Conservation (phyloP, 1,140 invertebrate species). For the Microvelia longipes region DNA sequence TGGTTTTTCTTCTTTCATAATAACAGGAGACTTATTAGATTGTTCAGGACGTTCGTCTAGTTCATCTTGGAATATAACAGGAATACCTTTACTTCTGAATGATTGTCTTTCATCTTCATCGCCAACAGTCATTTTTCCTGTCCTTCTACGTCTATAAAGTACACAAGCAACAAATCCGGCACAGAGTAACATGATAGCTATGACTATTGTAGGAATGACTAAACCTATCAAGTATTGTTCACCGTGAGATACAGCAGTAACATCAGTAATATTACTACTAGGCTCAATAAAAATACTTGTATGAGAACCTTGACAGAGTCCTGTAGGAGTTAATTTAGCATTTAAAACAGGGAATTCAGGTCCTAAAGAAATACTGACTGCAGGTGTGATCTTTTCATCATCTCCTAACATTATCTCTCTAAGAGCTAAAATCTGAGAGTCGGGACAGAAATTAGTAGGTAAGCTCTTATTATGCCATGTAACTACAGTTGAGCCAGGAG, state of each 20-base stretch:
- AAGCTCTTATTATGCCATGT: constrained; percentile 65
- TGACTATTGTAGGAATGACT: constrained; percentile 75
- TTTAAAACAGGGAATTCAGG: constrained; percentile 61
- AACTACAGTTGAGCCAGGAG: constrained; percentile 45
- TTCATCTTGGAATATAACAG: constrained; percentile 87
- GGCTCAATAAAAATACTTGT: constrained; percentile 30
- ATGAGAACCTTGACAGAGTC: constrained; percentile 47
- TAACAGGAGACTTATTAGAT: constrained; percentile 75
- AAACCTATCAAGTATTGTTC: constrained; percentile 64
- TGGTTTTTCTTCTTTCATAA: constrained; percentile 83
- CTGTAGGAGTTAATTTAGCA: constrained; percentile 50
- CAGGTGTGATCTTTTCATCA: constrained; percentile 42
- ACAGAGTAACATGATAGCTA: constrained; percentile 71
- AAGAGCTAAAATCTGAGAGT: constrained; percentile 52
- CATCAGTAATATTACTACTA: constrained; percentile 10
- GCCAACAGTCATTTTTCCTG: constrained; percentile 31
- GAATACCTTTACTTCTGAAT: constrained; percentile 79
- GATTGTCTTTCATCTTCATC: constrained; percentile 63
- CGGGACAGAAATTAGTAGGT: constrained; percentile 50
- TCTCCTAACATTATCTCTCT: constrained; percentile 35
- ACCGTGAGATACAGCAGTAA: constrained; percentile 10
- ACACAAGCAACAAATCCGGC: constrained; percentile 77
- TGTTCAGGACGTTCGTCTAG: constrained; percentile 76
- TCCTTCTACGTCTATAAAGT: constrained; percentile 47
- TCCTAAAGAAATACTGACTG: constrained; percentile 53